Evolutionary conservation across 2,888 invertebrate genomes (phyloP).

Genomic region (Tholera decimalis): DNA sequence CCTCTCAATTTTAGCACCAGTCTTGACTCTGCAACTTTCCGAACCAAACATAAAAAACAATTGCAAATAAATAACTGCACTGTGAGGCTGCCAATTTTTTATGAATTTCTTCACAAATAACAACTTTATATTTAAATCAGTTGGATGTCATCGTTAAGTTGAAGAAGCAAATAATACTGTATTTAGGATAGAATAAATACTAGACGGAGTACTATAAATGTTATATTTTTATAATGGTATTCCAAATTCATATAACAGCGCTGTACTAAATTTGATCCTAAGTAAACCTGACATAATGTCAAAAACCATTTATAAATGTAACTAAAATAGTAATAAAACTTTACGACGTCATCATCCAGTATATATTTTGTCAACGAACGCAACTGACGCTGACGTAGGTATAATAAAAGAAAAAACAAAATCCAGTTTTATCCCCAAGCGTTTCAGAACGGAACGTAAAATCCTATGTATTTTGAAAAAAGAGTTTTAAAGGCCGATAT

Average conservation of each 20-base stretch:
- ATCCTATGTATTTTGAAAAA: slow-evolving; percentile 57
- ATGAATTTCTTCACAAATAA: too few species aligned
- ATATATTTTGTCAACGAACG: slow-evolving; percentile 41
- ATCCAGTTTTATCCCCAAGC: slow-evolving; percentile 56
- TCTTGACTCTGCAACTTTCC: too few species aligned
- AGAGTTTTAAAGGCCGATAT: slow-evolving; percentile 42
- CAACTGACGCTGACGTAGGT: slow-evolving; percentile 28
- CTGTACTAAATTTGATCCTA: neutral
- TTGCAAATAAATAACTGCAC: too few species aligned
- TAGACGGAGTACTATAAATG: neutral
- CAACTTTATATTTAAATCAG: too few species aligned
- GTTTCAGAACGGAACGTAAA: slow-evolving; percentile 44
- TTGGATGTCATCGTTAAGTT: too few species aligned
- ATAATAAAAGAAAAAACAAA: slow-evolving; percentile 55
- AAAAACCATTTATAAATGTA: neutral
- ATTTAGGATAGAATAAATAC: neutral
- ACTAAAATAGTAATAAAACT: slow-evolving; percentile 41
- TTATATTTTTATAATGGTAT: neutral
- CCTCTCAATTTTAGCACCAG: too few species aligned
- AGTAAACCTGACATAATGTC: neutral
- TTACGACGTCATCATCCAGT: slow-evolving; percentile 39
- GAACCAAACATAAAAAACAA: too few species aligned
- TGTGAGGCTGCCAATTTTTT: too few species aligned
- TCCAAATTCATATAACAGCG: neutral
- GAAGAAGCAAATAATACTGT: too few species aligned